phyloP scores from a whole-genome alignment of 2,113 vertebrate species.

The Crotophaga sulcirostris region DNA sequence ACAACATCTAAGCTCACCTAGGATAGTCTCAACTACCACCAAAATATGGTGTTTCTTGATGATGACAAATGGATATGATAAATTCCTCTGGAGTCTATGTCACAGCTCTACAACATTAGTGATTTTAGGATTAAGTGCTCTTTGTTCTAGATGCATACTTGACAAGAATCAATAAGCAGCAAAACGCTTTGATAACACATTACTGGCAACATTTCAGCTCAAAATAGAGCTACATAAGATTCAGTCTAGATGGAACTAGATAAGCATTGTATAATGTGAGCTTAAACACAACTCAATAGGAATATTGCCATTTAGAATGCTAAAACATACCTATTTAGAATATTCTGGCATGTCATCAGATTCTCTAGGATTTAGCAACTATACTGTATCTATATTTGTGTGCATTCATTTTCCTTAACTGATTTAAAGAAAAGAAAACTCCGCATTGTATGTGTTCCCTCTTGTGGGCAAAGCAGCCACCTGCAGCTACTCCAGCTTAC shows the following conservation, averaged over 20 bases:
- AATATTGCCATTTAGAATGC: not conserved
- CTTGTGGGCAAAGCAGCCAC: slow-evolving; percentile 54
- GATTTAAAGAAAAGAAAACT: not conserved
- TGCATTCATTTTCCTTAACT: not conserved
- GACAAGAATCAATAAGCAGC: not conserved
- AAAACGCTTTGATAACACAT: not conserved
- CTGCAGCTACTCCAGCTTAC: not conserved
- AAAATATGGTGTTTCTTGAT: not conserved
- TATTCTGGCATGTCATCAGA: not conserved
- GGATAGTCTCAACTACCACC: not conserved
- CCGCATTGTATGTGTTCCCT: not conserved
- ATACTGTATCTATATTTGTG: not conserved
- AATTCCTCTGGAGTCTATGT: not conserved
- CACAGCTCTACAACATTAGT: not conserved
- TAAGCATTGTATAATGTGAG: not conserved
- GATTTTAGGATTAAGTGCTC: not conserved
- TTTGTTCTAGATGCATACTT: not conserved
- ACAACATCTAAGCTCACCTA: not conserved
- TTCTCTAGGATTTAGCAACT: not conserved
- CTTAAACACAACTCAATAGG: not conserved
- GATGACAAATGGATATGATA: not conserved
- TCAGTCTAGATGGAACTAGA: not conserved
- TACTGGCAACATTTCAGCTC: not conserved
- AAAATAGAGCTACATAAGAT: not conserved
- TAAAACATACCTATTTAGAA: not conserved